These are phyloP conservation scores for Halcyon smyrnensis DNA, from an alignment of 2,797 vertebrate species.

Conservation along the genomic window DNA sequence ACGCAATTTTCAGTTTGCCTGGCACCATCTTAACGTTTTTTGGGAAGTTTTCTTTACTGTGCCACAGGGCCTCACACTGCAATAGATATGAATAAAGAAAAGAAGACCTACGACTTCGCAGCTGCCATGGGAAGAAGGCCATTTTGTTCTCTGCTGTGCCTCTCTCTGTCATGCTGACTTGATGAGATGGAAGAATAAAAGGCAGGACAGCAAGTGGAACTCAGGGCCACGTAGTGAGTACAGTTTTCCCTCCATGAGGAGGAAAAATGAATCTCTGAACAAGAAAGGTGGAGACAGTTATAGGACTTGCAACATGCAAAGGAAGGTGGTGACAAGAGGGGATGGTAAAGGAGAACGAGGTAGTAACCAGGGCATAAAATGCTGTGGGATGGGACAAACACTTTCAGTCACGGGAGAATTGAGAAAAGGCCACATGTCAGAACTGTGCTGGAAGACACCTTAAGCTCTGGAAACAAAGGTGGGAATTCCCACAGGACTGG, in stretches of 20 bases:
- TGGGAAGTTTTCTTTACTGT: neutral
- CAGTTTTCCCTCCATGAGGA: neutral
- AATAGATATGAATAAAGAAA: neutral
- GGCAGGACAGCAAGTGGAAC: neutral
- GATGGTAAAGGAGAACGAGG: neutral
- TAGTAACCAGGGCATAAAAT: neutral
- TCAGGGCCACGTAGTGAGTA: neutral
- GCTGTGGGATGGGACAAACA: neutral
- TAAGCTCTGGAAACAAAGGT: neutral
- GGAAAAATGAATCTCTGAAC: neutral
- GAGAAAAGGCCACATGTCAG: neutral
- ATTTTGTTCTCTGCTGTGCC: neutral
- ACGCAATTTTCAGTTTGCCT: neutral
- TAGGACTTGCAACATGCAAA: neutral
- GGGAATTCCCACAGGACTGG: neutral
- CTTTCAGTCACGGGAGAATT: neutral
- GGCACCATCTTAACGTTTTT: neutral
- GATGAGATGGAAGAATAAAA: neutral
- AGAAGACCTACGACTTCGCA: neutral
- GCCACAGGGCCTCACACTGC: neutral
- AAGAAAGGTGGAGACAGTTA: neutral
- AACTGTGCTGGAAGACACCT: rapidly evolving
- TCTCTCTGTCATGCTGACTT: neutral
- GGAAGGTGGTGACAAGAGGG: neutral
- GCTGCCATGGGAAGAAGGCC: neutral